Percentiles rank a stretch among this genome's conserved stretches.
Evolutionary conservation across 2,888 invertebrate species (phyloP).

Genomic region (Glaucopsyche alexis): DNA sequence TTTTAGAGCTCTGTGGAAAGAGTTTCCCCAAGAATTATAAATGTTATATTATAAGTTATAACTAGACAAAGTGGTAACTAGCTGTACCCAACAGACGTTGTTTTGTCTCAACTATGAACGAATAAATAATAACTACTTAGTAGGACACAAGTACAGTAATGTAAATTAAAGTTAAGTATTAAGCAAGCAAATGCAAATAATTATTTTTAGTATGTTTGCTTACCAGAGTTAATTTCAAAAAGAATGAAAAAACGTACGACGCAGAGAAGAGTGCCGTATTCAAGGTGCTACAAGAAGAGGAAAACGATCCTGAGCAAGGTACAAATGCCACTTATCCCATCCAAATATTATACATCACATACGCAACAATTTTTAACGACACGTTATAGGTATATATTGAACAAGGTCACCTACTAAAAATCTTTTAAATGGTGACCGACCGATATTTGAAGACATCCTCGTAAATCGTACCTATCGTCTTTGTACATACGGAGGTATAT

Average conservation of each 20-base stretch:
- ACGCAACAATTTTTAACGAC: not conserved
- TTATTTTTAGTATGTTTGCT: conserved; percentile 10
- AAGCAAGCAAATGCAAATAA: not conserved
- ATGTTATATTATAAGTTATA: not conserved
- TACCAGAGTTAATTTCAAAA: conserved; percentile 95
- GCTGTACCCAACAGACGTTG: no score
- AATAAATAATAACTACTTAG: not conserved
- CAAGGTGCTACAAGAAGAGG: conserved; percentile 93
- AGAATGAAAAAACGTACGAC: conserved; percentile 94
- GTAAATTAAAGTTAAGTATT: not conserved
- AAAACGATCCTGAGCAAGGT: conserved; percentile 91
- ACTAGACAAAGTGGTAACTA: no score
- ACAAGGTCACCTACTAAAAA: not conserved
- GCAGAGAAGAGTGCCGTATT: conserved; percentile 93
- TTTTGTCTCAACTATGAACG: no score
- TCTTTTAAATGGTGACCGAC: not conserved
- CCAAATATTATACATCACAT: not conserved
- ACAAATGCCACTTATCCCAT: conserved; percentile 41
- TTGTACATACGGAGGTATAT: no score
- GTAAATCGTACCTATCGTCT: not conserved
- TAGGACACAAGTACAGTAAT: not conserved
- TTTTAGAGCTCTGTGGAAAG: no score
- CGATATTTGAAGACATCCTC: not conserved
- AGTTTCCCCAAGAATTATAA: no score
- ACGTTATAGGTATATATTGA: not conserved